Evolutionary conservation across 2,888 invertebrate species (phyloP).

Genomic region (Eremobia ochroleuca): DNA sequence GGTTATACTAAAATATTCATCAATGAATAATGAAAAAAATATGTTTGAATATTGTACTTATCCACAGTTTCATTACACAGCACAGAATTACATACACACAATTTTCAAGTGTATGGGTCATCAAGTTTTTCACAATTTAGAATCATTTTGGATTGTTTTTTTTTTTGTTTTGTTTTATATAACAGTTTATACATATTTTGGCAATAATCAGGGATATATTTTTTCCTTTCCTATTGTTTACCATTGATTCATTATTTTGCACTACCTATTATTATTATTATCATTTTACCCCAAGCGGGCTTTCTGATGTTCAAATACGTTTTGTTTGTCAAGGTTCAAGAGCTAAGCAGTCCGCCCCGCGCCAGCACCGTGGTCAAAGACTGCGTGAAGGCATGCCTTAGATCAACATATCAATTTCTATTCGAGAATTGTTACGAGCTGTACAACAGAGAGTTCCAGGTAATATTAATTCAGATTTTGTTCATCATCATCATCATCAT

Average conservation of each 20-base stretch:
- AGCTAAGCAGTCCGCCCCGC: slow-evolving; percentile 98
- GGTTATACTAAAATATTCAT: background rate
- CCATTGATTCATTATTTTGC: background rate
- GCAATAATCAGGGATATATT: background rate
- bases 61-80: background rate
- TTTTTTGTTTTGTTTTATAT: no score
- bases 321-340: slow-evolving; percentile 94
- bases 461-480: slow-evolving; percentile 69
- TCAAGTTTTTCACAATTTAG: no score
- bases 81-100: no score
- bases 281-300: background rate
- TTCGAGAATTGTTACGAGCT: slow-evolving; percentile 99
- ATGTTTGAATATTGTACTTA: background rate
- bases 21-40: background rate
- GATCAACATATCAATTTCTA: slow-evolving; percentile 99
- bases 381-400: slow-evolving; percentile 99
- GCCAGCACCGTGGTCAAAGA: slow-evolving; percentile 99
- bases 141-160: no score
- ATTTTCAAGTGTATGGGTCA: no score
- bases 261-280: no score
- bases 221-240: background rate
- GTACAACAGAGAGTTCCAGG: slow-evolving; percentile 98
- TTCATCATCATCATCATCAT: background rate
- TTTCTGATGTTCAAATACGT: background rate
- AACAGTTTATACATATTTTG: background rate